These are phyloP conservation scores for Actinia equina DNA, from an alignment of 64 coral and sea anemone species.

Conservation along the genomic window DNA sequence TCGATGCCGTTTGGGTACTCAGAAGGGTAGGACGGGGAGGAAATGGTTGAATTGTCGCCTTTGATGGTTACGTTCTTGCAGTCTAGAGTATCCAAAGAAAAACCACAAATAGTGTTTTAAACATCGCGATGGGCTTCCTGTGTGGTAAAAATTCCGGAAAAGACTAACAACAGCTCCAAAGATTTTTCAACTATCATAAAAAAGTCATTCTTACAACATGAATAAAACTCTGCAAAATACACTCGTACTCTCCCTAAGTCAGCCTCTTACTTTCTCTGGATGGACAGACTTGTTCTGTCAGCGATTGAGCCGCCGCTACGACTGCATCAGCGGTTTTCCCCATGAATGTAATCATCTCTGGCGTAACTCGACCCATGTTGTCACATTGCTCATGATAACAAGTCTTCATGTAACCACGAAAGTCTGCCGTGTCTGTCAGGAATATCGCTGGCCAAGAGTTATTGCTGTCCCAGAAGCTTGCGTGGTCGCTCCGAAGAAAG, in stretches of 20 bases:
- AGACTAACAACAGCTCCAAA: too few relatives aligned
- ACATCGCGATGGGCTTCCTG: too few relatives aligned
- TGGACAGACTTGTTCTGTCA: slow-evolving; percentile 5
- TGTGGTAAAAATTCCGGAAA: too few relatives aligned
- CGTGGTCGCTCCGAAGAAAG: slow-evolving; percentile 55
- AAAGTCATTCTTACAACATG: too few relatives aligned
- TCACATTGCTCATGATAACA: slow-evolving; percentile 61
- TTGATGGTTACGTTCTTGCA: not conserved
- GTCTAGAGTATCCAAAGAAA: not conserved
- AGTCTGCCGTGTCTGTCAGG: slow-evolving; percentile 53
- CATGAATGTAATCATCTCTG: slow-evolving; percentile 36
- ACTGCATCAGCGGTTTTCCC: slow-evolving; percentile 16
- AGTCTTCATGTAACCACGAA: slow-evolving; percentile 38
- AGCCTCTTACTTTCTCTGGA: not conserved
- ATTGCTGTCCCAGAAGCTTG: slow-evolving; percentile 39
- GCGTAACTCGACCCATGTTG: slow-evolving; percentile 31
- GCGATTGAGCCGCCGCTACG: not conserved
- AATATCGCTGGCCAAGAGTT: slow-evolving; percentile 41
- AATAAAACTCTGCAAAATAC: too few relatives aligned
- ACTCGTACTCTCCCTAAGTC: too few relatives aligned
- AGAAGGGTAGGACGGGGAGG: not conserved
- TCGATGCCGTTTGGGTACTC: not conserved
- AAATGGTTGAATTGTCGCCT: not conserved
- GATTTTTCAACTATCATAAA: too few relatives aligned
- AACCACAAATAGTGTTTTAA: too few relatives aligned